Conservation (phyloP, 2,113 vertebrate species). For the Riparia riparia region DNA sequence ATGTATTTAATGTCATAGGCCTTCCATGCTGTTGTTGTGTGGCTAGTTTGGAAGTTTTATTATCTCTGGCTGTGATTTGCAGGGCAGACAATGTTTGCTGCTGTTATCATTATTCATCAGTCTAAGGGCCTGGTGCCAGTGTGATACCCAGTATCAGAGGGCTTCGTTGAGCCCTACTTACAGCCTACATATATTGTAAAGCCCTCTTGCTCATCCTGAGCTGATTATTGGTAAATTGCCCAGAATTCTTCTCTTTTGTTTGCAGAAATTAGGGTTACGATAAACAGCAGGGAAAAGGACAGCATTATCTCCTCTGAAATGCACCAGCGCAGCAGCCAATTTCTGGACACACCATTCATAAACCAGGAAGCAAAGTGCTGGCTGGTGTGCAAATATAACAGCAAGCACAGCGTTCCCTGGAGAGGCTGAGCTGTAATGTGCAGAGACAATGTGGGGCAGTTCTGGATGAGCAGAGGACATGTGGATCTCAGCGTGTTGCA, state of each 20-base stretch:
- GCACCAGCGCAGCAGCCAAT: not conserved
- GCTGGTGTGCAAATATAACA: not conserved
- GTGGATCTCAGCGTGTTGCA: not conserved
- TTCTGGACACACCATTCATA: conserved; percentile 12
- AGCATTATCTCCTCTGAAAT: conserved; percentile 14
- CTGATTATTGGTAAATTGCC: conserved; percentile 15
- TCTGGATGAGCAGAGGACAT: conserved; percentile 4
- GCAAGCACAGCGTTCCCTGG: not conserved
- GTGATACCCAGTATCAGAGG: not conserved
- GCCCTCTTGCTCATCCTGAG: not conserved
- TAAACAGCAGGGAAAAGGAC: not conserved
- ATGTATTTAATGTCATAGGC: not conserved
- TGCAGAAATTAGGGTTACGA: conserved; percentile 29
- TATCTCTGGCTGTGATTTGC: not conserved
- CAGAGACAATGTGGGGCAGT: not conserved
- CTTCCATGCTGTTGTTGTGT: not conserved
- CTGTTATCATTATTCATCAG: not conserved
- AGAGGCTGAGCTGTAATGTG: conserved; percentile 8
- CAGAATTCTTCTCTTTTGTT: conserved; percentile 22
- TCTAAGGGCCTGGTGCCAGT: not conserved
- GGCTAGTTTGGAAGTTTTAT: not conserved
- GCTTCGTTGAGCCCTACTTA: not conserved
- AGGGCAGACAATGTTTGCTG: not conserved
- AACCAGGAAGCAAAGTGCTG: conserved; percentile 23
- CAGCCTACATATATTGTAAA: not conserved